Evolutionary conservation across 2,888 invertebrate species (phyloP), one percentile per base, ranked within the genome.

Genomic region (Heliconius cydno): DNA sequence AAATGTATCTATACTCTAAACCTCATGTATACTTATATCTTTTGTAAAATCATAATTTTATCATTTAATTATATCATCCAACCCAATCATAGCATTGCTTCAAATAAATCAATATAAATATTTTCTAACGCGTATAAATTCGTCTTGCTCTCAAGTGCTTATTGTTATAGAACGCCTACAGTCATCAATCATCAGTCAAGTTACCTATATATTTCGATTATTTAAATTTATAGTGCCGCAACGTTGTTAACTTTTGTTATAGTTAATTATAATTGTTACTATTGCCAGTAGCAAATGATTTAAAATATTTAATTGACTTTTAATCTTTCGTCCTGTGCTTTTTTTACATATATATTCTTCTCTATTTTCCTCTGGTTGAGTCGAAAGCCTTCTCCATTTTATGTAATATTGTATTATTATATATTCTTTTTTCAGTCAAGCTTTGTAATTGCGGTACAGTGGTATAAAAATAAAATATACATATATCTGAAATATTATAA

Each of bases 131-230:
- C 67, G 12, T 68, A 38, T 68, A 6, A 68, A 68, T 68, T 41
- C 7, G 68, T 41, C 6, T n/a, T 41, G 68, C n/a, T 68, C 2
- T 41, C 25, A 13, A 41, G 12, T 25, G 13, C 38, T n/a, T 41
- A 68, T 68, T 68, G 68, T 41, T 68, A 68, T 6, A 41, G n/a
- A 41, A 68, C 41, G 41, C 68, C 41, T 15, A 68, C n/a, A 68
- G 25, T n/a, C 41, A 41, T 68, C 41, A 68, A 68, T 68, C 68
- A 68, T 41, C 5, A 68, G 3, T 68, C 7, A 25, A 68, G 38
- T 68, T 41, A 38, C 13, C 19, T n/a, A 41, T 68, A 68, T 2
- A 38, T 68, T 38, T 68, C n/a, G 12, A 68, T n/a, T 68, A n/a
- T 68, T 66, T 68, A 38, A 38, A 68, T 68, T 38, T 68, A 38